These are phyloP conservation scores for Muscina levida DNA, from an alignment of 2,888 invertebrate genomes.

Conservation along the genomic window DNA sequence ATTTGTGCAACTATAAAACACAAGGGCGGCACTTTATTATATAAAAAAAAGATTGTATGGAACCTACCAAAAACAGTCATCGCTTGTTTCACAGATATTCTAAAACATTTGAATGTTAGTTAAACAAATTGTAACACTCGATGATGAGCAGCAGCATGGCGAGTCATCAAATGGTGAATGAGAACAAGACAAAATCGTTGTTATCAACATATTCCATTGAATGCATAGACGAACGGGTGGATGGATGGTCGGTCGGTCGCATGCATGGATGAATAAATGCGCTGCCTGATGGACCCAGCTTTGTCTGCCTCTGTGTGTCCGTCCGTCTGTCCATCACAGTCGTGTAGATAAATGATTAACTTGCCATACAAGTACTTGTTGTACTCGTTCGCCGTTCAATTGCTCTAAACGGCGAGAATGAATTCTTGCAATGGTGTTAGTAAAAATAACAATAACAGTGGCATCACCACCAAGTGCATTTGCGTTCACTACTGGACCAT, in stretches of 20 bases:
- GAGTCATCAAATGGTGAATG: background rate
- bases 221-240: background rate
- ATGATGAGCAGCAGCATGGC: background rate
- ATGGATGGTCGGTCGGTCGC: constrained; percentile 3
- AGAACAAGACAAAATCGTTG: constrained; percentile 3
- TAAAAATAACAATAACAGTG: constrained; percentile 19
- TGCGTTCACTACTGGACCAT: constrained; percentile 11
- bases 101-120: too few relatives aligned
- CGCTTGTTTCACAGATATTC: too few relatives aligned
- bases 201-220: constrained; percentile 13
- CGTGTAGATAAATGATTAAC: constrained; percentile 54
- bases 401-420: background rate
- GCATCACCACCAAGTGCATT: constrained; percentile 8
- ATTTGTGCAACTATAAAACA: too few relatives aligned
- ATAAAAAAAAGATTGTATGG: too few relatives aligned
- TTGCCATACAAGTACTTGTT: constrained; percentile 43
- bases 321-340: constrained; percentile 26
- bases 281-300: background rate
- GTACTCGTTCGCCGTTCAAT: constrained; percentile 18
- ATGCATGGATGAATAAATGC: constrained; percentile 17
- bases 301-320: background rate
- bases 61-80: too few relatives aligned
- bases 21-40: too few relatives aligned
- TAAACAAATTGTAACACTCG: too few relatives aligned
- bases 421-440: constrained; percentile 7